Base-by-base conservation (phyloP, 30 jellyfish, hydroid and myxozoan genomes). In the Aurelia aurita complex sp. Pacific region DNA sequence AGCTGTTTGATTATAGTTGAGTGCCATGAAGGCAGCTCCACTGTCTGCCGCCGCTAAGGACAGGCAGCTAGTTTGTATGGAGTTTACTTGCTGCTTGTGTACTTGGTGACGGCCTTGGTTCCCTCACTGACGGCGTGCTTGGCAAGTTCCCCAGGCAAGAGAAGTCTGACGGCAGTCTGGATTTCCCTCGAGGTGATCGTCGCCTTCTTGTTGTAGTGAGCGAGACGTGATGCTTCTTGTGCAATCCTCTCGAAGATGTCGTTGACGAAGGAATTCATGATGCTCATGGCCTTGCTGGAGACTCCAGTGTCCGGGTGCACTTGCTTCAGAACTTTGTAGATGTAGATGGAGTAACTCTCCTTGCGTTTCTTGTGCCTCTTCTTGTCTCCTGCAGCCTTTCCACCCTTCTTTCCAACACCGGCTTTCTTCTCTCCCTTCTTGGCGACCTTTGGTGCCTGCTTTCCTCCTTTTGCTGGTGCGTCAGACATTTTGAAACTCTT, bases 71-170 rank as follows among this genome's bases (percentile, higher is more conserved):
- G n/a, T n/a, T n/a, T n/a, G n/a, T n/a, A n/a, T n/a, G n/a, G n/a
- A n/a, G n/a, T 73, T 54, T 77, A 77, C 74, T 77, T 77, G 87
- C 77, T 69, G 78, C 91, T 77, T 51, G 98, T 91, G 94, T 85
- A 91, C 79, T 91, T 91, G 55, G 96, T 91, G 32, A 91, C 98
- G 11, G 98, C 98, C 66, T 91, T 91, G 61, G 98, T 90, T 33
- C 97, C 97, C 64, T 90, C 97, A 73, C 92, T 75, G 64, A 90
- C 97, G 46, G 97, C 97, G 88, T 90, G 97, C 79, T 90, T 90
- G 19, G 97, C 97, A 38, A 90, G 91, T 62, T 90, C 97, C 18
- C 97, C 97, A 15, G 97, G 97, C 38, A 90, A 82, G 69, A 90
- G 36, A 40, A 90, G 86, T 57, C 97, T 73, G 75, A 90, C 97